Evolutionary conservation across 2,113 vertebrate genomes (phyloP).

Genomic region (Toxotes jaculatrix): DNA sequence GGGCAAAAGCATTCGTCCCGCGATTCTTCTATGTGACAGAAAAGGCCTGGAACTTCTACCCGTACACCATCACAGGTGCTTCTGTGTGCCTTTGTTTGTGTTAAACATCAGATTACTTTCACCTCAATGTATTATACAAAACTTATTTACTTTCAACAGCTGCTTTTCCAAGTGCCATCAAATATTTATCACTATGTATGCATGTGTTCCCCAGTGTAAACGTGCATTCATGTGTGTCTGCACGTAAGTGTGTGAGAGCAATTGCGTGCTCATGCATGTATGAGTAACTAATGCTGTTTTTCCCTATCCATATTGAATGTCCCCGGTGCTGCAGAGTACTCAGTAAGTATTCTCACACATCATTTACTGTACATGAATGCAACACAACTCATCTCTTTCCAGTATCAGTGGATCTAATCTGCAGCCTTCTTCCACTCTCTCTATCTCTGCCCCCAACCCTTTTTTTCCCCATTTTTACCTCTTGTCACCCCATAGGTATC

Average conservation of each 20-base stretch:
- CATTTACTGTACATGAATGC: conserved; percentile 67
- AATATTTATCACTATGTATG: conserved; percentile 55
- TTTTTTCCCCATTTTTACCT: conserved; percentile 41
- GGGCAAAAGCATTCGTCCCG: conserved; percentile 83
- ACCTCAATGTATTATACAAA: conserved; percentile 47
- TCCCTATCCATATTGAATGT: conserved; percentile 60
- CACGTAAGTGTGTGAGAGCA: conserved; percentile 22
- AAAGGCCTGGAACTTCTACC: conserved; percentile 89
- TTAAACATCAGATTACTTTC: conserved; percentile 39
- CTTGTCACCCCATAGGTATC: conserved; percentile 68
- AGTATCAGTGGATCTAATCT: conserved; percentile 63
- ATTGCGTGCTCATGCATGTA: conserved; percentile 54
- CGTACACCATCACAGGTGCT: conserved; percentile 87
- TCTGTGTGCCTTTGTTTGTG: conserved; percentile 41
- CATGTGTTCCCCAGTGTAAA: conserved; percentile 22
- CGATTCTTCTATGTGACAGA: conserved; percentile 86
- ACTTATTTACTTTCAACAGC: conserved; percentile 57
- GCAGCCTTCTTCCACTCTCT: conserved; percentile 31
- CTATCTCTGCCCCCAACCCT: conserved; percentile 35
- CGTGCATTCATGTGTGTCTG: conserved; percentile 23
- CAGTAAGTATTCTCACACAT: conserved; percentile 82
- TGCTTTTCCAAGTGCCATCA: conserved; percentile 50
- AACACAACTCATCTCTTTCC: conserved; percentile 54
- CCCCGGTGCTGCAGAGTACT: conserved; percentile 81
- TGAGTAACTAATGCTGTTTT: conserved; percentile 67